phyloP scores from a whole-genome alignment of 2,888 invertebrate genomes.

The Pyrrhia umbra region DNA sequence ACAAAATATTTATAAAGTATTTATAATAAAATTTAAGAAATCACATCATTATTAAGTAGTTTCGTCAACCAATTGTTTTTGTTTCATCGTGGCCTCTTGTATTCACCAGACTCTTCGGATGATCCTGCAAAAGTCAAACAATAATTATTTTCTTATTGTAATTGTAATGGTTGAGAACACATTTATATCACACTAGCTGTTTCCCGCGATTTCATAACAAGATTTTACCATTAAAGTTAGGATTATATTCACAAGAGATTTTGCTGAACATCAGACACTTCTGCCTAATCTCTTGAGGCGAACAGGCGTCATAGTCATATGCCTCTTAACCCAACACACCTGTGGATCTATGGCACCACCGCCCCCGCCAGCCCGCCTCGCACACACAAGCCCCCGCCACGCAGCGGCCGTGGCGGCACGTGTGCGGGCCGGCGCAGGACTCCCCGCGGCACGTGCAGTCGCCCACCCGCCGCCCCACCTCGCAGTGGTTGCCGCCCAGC shows the following conservation, averaged over 20 bases:
- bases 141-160: not conserved
- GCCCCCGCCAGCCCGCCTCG: constrained; percentile 95
- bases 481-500: constrained; percentile 97
- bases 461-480: constrained; percentile 94
- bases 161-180: too few relatives aligned
- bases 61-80: constrained; percentile 63
- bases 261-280: too few relatives aligned
- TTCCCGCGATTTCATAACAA: too few relatives aligned
- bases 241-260: too few relatives aligned
- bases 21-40: constrained; percentile 79
- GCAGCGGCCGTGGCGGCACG: constrained; percentile 95
- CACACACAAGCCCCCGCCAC: constrained; percentile 93
- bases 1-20: constrained; percentile 70
- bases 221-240: too few relatives aligned
- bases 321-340: constrained; percentile 66
- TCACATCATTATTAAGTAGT: constrained; percentile 86
- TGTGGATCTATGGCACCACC: constrained; percentile 94
- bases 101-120: constrained; percentile 87
- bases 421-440: constrained; percentile 92
- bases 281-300: too few relatives aligned
- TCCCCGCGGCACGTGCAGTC: constrained; percentile 94
- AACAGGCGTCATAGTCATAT: too few relatives aligned
- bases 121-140: constrained; percentile 77
- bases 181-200: too few relatives aligned
- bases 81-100: constrained; percentile 84